These are phyloP conservation scores for Myodes glareolus DNA, from an alignment of 2,113 vertebrate species.

Conservation along the genomic window DNA sequence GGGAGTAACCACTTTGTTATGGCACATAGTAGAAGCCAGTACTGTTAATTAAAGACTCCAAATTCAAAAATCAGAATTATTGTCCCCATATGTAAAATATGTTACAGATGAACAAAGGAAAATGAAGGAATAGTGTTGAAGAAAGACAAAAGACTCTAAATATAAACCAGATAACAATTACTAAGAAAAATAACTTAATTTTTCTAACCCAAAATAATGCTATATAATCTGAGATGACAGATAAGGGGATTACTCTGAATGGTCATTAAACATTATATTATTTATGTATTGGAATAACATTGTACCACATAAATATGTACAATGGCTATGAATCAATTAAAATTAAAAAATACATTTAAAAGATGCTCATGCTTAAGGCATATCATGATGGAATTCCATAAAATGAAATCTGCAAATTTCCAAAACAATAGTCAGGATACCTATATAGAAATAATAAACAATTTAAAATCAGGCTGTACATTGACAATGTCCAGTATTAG, in stretches of 20 bases:
- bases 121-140: not conserved
- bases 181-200: constrained; percentile 4
- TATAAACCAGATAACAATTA: not conserved
- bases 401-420: constrained; percentile 11
- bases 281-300: not conserved
- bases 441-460: not conserved
- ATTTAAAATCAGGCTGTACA: not conserved
- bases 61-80: constrained; percentile 25
- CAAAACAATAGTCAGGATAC: constrained; percentile 22
- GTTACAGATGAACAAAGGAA: constrained; percentile 37
- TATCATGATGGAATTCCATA: not conserved
- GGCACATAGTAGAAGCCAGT: not conserved
- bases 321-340: not conserved
- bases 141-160: constrained; percentile 58
- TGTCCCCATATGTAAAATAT: not conserved
- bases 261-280: not conserved
- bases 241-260: not conserved
- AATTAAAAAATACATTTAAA: not conserved
- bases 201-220: not conserved
- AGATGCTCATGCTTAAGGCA: not conserved
- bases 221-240: not conserved
- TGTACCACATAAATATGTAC: not conserved
- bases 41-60: not conserved
- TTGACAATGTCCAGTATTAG: constrained; percentile 1
- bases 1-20: not conserved